Percentiles rank a stretch among this genome's conserved stretches.
phyloP scores from a whole-genome alignment of 64 coral and sea anemone species.

The Stichodactyla mertensii region DNA sequence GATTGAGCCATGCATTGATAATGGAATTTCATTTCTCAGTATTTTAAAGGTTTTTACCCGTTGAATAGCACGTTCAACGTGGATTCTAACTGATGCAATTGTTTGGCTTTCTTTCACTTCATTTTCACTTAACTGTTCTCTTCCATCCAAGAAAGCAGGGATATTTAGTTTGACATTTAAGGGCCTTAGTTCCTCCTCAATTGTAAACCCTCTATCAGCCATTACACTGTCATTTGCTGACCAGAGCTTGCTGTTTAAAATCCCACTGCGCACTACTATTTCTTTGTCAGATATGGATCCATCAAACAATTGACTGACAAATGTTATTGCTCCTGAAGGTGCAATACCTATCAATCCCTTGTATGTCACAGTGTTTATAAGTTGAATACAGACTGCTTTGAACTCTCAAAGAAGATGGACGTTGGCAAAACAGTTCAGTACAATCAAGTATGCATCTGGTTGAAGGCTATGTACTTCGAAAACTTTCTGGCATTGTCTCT shows the following conservation, averaged over 20 bases:
- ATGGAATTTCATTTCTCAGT: neutral
- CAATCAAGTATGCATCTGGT: slow-evolving; percentile 62
- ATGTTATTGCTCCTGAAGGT: slow-evolving; percentile 52
- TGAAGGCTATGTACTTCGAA: slow-evolving; percentile 37
- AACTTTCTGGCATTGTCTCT: slow-evolving; percentile 50
- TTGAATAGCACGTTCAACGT: slow-evolving; percentile 55
- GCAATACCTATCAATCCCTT: slow-evolving; percentile 40
- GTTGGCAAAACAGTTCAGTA: slow-evolving; percentile 50
- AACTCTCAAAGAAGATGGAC: slow-evolving; percentile 23
- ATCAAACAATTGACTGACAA: slow-evolving; percentile 35
- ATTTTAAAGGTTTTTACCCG: neutral
- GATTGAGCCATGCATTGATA: slow-evolving; percentile 9
- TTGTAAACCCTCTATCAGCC: slow-evolving; percentile 56
- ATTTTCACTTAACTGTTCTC: slow-evolving; percentile 27
- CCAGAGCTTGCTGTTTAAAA: slow-evolving; percentile 38
- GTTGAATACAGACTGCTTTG: slow-evolving; percentile 37
- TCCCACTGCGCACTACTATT: slow-evolving; percentile 37
- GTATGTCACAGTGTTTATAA: slow-evolving; percentile 47
- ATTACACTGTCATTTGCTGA: slow-evolving; percentile 41
- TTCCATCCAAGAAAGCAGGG: slow-evolving; percentile 10
- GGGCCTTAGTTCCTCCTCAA: neutral
- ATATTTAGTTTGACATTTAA: neutral
- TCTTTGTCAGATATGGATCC: slow-evolving; percentile 39
- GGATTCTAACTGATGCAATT: slow-evolving; percentile 65
- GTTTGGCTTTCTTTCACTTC: slow-evolving; percentile 46